These are phyloP conservation scores for Pediacus dermestoides DNA, from an alignment of 2,888 invertebrate genomes.

Conservation along the genomic window DNA sequence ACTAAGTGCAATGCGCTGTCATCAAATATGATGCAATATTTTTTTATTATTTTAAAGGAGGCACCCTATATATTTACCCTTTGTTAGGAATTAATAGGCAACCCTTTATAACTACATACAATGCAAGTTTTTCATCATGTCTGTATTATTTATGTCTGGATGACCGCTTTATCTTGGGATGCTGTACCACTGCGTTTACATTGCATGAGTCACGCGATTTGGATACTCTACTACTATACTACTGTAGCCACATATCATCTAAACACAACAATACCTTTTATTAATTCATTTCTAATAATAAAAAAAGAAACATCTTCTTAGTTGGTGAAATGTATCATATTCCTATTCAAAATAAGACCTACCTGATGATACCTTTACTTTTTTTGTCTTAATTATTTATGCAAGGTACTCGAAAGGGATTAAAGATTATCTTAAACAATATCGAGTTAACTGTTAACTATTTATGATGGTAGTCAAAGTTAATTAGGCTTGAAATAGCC, in stretches of 20 bases:
- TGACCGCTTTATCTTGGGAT: constrained; percentile 41
- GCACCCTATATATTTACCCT: constrained; percentile 40
- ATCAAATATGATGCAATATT: constrained; percentile 42
- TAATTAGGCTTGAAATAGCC: constrained; percentile 32
- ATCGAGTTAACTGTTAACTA: constrained; percentile 22
- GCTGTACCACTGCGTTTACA: constrained; percentile 34
- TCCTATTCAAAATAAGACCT: constrained; percentile 20
- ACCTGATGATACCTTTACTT: constrained; percentile 19
- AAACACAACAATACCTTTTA: constrained; percentile 34
- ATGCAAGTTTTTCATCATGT: constrained; percentile 48
- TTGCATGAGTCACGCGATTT: constrained; percentile 42
- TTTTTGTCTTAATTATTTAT: constrained; percentile 26
- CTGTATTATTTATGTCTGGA: constrained; percentile 47
- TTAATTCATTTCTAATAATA: constrained; percentile 20
- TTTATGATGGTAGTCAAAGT: constrained; percentile 22
- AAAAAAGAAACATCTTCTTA: constrained; percentile 11
- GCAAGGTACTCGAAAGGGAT: constrained; percentile 18
- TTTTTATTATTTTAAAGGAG: constrained; percentile 37
- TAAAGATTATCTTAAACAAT: constrained; percentile 23
- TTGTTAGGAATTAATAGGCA: constrained; percentile 45
- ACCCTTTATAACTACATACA: constrained; percentile 46
- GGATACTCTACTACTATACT: constrained; percentile 10
- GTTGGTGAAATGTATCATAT: constrained; percentile 21
- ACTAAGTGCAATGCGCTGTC: constrained; percentile 37
- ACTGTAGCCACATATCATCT: constrained; percentile 34